These are phyloP conservation scores for Enteromius paludinosus DNA, from an alignment of 2,797 vertebrate genomes.

Conservation along the genomic window DNA sequence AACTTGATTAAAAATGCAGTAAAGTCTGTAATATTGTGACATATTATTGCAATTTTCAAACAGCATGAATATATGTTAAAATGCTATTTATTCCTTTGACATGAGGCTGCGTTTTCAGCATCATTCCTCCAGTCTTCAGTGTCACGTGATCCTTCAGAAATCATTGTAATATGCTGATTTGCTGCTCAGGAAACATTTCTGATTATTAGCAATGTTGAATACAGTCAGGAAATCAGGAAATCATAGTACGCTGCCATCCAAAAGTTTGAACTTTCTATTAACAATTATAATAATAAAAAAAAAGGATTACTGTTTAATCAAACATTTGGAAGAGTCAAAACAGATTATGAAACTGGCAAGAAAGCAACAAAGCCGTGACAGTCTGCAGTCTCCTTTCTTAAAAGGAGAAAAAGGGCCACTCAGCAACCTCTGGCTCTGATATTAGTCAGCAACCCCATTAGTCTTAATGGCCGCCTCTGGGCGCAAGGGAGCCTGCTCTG, in stretches of 20 bases:
- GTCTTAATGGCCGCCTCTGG: constrained; percentile 75
- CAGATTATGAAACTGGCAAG: constrained; percentile 27
- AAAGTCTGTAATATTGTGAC: neutral
- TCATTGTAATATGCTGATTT: neutral
- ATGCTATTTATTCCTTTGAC: neutral
- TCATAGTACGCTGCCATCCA: neutral
- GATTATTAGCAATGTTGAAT: neutral
- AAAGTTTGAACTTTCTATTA: neutral
- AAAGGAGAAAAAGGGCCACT: constrained; percentile 60
- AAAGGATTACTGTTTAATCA: no score
- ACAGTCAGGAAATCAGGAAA: neutral
- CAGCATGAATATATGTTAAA: neutral
- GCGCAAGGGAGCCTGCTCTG: constrained; percentile 69
- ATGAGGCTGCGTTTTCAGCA: neutral
- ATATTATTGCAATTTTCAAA: neutral
- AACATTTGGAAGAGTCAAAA: neutral
- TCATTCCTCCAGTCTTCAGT: neutral
- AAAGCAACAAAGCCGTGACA: constrained; percentile 49
- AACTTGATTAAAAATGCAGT: neutral
- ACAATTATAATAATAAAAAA: no score
- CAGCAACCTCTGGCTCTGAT: constrained; percentile 67
- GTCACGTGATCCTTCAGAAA: neutral
- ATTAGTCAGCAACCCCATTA: constrained; percentile 81
- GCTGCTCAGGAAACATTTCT: neutral
- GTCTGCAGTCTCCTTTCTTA: constrained; percentile 38